Base-by-base conservation (phyloP, 2,797 vertebrate genomes). In the Peromyscus melanophrys region DNA sequence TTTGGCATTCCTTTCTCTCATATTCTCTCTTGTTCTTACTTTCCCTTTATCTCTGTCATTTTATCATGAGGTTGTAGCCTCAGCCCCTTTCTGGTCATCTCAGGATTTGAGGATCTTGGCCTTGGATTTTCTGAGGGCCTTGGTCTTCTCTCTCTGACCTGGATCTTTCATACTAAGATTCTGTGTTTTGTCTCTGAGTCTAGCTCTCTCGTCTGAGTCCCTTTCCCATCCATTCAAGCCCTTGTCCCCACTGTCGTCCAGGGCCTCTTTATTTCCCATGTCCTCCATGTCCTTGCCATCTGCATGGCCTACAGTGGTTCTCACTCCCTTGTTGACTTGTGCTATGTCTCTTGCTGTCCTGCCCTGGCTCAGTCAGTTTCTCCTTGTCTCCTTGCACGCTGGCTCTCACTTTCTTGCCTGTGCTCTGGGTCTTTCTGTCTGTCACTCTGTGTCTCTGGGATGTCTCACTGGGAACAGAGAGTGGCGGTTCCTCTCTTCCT, bases 391-490 rank as follows among this genome's bases (percentile, higher is more conserved):
- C 46, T 23, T 52, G 67, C 19, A 37, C 34, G 11, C 73, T 82
- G 43, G 52, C 23, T 84, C 27, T 90, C 63, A 40, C 69, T 86
- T 81, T 77, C 16, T 75, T 81, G 14, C 69, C 43, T 86, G 81
- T 95, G n/a, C n/a, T 65, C 27, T 71, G n/a, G 57, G 10, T 93
- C 93, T 76, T 40, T 86, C 55, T 86, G 61, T 94, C n/a, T 59
- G 57, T 59, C 57, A 1, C 19, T 63, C 67, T 71, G 69, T 71
- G 69, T 71, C 65, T 94, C 57, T 84, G 80, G 40, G 59, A 81
- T 43, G 82, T 90, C 40, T 92, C 31, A 4, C n/a, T 84, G 71
- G 77, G 82, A 71, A 78, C 84, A 85, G 76, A 61, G 89, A 75
- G 69, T 61, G 17, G 40, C 12, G 2, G 25, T 85, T 3, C 40